A percentile compares a stretch with the other conserved stretches of the same genome.
Conservation (phyloP, 2,797 vertebrate genomes). For the Acrocephalus scirpaceus region DNA sequence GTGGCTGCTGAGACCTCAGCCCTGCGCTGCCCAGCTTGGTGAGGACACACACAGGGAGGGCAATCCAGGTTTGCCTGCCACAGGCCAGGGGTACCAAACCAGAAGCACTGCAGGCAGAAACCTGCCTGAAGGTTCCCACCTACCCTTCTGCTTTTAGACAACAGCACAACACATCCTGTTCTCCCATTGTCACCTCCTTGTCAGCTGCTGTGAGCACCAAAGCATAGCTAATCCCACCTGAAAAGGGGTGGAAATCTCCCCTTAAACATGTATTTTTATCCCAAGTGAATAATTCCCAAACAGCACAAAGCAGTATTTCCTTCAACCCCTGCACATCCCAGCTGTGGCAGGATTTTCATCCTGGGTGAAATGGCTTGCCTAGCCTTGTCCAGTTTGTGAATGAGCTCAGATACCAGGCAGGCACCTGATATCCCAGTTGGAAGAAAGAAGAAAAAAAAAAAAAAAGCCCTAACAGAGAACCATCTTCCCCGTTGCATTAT, state of each 20-base stretch:
- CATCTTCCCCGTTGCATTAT: not conserved
- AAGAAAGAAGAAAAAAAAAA: not conserved
- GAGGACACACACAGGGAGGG: not conserved
- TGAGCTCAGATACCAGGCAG: not conserved
- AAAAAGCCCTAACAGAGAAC: not conserved
- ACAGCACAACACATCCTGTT: not conserved
- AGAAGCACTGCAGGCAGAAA: not conserved
- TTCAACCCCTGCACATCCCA: not conserved
- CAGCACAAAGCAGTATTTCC: not conserved
- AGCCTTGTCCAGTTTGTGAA: not conserved
- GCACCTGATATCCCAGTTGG: not conserved
- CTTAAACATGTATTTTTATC: not conserved
- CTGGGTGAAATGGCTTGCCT: not conserved
- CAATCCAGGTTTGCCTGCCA: not conserved
- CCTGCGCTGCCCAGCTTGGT: not conserved
- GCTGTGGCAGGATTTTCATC: not conserved
- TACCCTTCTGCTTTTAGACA: not conserved
- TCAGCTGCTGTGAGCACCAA: not conserved
- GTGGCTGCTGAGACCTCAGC: not conserved
- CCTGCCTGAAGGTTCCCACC: not conserved
- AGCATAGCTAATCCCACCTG: not conserved
- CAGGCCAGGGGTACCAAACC: not conserved
- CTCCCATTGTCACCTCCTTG: not conserved
- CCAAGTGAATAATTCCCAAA: not conserved
- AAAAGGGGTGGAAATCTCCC: not conserved